phyloP scores from a whole-genome alignment of 2,113 vertebrate species.

The Hymenochirus boettgeri region DNA sequence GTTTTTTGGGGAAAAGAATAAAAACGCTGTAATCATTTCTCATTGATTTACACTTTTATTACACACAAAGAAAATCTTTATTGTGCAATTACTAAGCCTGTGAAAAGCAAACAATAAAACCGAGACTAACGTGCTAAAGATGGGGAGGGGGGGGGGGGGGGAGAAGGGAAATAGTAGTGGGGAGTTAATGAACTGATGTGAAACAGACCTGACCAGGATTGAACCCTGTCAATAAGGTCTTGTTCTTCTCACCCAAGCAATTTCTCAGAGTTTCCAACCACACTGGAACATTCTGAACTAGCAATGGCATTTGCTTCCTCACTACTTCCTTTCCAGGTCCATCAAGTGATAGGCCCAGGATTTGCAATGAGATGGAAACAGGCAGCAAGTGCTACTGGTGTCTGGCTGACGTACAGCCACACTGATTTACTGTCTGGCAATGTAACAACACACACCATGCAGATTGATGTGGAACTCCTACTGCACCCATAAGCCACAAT shows the following conservation, averaged over 20 bases:
- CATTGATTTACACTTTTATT: slow-evolving; percentile 8
- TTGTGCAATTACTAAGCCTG: slow-evolving; percentile 9
- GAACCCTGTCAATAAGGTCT: slow-evolving; percentile 79
- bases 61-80: slow-evolving; percentile 15
- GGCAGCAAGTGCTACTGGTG: slow-evolving; percentile 53
- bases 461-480: slow-evolving; percentile 16
- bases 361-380: slow-evolving; percentile 65
- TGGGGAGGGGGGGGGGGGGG: slow-evolving; percentile 32
- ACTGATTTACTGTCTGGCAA: slow-evolving; percentile 48
- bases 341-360: slow-evolving; percentile 62
- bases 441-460: slow-evolving; percentile 23
- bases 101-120: slow-evolving; percentile 17
- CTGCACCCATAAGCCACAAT: slow-evolving; percentile 33
- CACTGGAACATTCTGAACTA: slow-evolving; percentile 84
- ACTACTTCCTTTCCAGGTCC: slow-evolving; percentile 68
- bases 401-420: slow-evolving; percentile 49
- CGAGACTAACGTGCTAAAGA: slow-evolving; percentile 38
- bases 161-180: slow-evolving; percentile 37
- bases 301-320: slow-evolving; percentile 75
- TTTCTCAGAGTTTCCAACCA: slow-evolving; percentile 83
- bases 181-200: slow-evolving; percentile 58
- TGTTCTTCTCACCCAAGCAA: slow-evolving; percentile 75
- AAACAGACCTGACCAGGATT: slow-evolving; percentile 62
- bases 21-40: slow-evolving; percentile 1
- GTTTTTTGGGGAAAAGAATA: background rate